phyloP scores from a whole-genome alignment of 2,113 vertebrate genomes.

The Artemisiospiza belli region DNA sequence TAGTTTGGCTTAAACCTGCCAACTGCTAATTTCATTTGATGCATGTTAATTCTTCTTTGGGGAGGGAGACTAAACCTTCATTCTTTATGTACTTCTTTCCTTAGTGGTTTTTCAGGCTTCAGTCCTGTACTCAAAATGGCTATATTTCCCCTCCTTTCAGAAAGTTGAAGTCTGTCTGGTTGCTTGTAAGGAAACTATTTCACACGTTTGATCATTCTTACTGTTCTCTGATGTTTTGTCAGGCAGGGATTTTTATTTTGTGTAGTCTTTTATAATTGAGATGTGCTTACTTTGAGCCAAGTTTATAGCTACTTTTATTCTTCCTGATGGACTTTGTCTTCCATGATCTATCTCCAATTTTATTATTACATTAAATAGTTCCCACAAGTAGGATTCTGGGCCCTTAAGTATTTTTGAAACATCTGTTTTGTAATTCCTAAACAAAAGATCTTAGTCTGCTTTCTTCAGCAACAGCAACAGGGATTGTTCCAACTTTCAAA shows the following conservation, averaged over 20 bases:
- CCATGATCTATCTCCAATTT: neutral
- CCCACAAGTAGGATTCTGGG: neutral
- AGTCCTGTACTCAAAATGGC: neutral
- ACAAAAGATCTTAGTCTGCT: neutral
- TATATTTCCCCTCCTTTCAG: neutral
- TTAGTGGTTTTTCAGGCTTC: neutral
- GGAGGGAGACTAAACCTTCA: neutral
- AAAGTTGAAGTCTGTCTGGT: neutral
- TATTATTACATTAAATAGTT: neutral
- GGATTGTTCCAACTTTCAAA: neutral
- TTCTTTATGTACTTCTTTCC: neutral
- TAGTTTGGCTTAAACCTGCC: neutral
- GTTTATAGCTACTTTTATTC: neutral
- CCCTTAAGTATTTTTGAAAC: neutral
- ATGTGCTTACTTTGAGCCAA: neutral
- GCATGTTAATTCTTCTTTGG: neutral
- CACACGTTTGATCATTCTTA: neutral
- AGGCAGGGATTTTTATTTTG: neutral
- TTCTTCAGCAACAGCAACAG: neutral
- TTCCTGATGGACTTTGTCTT: neutral
- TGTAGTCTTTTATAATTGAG: neutral
- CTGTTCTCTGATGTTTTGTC: neutral
- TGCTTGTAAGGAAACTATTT: neutral
- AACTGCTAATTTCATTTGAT: neutral
- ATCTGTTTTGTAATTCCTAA: neutral